Percentiles rank a stretch among this genome's conserved stretches.
Conservation (phyloP, 2,113 vertebrate species). For the Litocranius walleri region DNA sequence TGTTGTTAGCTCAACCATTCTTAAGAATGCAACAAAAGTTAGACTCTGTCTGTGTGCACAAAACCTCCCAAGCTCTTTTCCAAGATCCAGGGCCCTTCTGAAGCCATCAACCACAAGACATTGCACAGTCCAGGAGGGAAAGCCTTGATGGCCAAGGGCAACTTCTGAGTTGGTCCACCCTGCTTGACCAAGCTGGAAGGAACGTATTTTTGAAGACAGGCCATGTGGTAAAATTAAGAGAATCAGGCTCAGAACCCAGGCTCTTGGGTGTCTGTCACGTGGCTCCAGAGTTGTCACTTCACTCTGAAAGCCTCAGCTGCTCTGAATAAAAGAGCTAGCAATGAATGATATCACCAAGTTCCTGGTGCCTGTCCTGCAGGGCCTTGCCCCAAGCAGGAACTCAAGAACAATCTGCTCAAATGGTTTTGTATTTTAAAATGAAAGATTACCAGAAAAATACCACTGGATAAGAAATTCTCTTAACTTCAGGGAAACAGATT, state of each 20-base stretch:
- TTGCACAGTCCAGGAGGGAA: background rate
- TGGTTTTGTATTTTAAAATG: background rate
- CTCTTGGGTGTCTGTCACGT: rapidly evolving
- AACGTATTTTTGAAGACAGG: rapidly evolving
- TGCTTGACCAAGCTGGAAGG: rapidly evolving
- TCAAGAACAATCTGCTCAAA: background rate
- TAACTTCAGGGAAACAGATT: background rate
- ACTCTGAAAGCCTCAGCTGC: background rate
- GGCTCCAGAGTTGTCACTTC: background rate
- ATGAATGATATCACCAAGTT: background rate
- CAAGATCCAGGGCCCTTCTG: background rate
- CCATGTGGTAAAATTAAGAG: rapidly evolving
- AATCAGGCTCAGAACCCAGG: background rate
- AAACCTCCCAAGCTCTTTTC: rapidly evolving
- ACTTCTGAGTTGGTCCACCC: rapidly evolving
- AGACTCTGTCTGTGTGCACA: background rate
- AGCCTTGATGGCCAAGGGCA: rapidly evolving
- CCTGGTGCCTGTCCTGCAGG: rapidly evolving
- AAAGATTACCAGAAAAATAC: background rate
- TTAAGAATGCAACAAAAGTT: background rate
- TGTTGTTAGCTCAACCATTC: too few species aligned
- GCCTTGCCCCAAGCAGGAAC: rapidly evolving
- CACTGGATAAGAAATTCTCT: background rate
- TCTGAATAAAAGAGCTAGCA: background rate
- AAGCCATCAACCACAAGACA: background rate